These are phyloP conservation scores for Apodemus sylvaticus DNA, from an alignment of 2,113 vertebrate genomes.

Conservation along the genomic window DNA sequence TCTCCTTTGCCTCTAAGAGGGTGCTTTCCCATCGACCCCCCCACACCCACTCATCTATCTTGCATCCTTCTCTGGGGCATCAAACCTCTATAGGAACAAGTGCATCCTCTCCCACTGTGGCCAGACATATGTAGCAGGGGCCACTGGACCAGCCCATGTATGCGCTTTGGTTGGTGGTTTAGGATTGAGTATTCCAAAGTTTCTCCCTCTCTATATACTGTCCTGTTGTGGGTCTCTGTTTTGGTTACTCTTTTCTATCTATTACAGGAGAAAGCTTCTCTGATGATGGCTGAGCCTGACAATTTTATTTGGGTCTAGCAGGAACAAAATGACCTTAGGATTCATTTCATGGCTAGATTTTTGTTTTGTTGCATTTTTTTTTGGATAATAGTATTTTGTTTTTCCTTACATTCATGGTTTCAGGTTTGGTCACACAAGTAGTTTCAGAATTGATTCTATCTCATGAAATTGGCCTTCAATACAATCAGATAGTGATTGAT, in stretches of 20 bases:
- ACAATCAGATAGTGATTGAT: background rate
- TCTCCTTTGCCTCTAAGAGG: too few relatives aligned
- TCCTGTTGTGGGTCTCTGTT: background rate
- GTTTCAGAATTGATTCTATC: background rate
- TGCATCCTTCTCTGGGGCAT: too few relatives aligned
- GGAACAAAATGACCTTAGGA: background rate
- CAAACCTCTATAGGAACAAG: too few relatives aligned
- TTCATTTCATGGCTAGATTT: background rate
- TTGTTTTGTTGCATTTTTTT: background rate
- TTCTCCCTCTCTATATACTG: background rate
- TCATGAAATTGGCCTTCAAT: background rate
- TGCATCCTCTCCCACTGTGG: too few relatives aligned
- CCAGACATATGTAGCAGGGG: too few relatives aligned
- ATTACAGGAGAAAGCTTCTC: background rate
- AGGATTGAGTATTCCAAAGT: too few relatives aligned
- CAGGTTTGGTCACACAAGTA: background rate
- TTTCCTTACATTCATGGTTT: background rate
- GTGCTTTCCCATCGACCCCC: too few relatives aligned
- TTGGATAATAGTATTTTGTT: background rate
- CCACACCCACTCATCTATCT: too few relatives aligned
- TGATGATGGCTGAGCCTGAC: background rate
- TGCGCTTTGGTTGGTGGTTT: too few relatives aligned
- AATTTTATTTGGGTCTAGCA: background rate
- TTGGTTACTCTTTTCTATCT: background rate
- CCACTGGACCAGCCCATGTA: too few relatives aligned